Conservation (phyloP, 2,113 vertebrate genomes). For the Miniopterus natalensis region DNA sequence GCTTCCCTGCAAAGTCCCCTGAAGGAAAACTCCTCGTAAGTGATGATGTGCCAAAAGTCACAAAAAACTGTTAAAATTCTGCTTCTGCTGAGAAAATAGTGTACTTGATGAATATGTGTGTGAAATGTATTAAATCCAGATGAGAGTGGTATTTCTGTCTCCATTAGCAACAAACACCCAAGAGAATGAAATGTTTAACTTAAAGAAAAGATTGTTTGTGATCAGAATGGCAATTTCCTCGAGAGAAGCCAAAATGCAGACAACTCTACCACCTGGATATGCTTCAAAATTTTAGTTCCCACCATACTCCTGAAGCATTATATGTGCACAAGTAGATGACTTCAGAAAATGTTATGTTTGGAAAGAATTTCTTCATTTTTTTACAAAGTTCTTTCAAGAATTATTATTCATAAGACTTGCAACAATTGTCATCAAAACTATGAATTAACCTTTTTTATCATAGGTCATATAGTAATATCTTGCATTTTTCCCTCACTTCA, state of each 20-base stretch:
- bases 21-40: slow-evolving; percentile 80
- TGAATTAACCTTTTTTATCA: not conserved
- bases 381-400: slow-evolving; percentile 14
- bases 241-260: slow-evolving; percentile 65
- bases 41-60: slow-evolving; percentile 88
- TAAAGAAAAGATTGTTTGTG: slow-evolving; percentile 81
- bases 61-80: slow-evolving; percentile 85
- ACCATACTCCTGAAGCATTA: slow-evolving; percentile 45
- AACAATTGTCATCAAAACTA: not conserved
- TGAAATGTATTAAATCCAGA: slow-evolving; percentile 88
- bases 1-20: slow-evolving; percentile 67
- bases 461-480: not conserved
- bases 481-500: not conserved
- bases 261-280: slow-evolving; percentile 61
- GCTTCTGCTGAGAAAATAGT: slow-evolving; percentile 83
- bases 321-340: not conserved
- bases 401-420: slow-evolving; percentile 19
- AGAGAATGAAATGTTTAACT: slow-evolving; percentile 79
- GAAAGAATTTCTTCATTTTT: slow-evolving; percentile 40
- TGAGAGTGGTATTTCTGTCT: slow-evolving; percentile 87
- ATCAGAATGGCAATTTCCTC: slow-evolving; percentile 85
- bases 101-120: slow-evolving; percentile 82
- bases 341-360: slow-evolving; percentile 29
- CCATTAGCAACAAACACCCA: slow-evolving; percentile 81
- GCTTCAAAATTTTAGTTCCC: slow-evolving; percentile 54